phyloP scores from a whole-genome alignment of 1,140 invertebrate species.

The Agrypnia vestita region DNA sequence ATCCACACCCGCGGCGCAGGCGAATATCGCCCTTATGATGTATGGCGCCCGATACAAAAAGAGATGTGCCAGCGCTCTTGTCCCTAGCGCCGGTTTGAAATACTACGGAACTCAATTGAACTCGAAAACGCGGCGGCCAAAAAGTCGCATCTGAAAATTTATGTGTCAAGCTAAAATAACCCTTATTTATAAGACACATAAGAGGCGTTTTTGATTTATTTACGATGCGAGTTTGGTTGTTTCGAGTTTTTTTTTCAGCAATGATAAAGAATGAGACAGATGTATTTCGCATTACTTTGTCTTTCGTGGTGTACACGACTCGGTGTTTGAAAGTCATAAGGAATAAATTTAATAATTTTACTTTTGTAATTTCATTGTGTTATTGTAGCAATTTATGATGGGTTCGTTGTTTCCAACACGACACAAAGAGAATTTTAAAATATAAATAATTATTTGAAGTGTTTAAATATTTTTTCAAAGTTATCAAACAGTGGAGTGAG shows the following conservation, averaged over 20 bases:
- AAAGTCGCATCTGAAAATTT: not conserved
- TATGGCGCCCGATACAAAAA: not conserved
- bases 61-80: too few relatives aligned
- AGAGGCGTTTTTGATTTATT: not conserved
- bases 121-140: conserved; percentile 1
- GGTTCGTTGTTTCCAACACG: too few relatives aligned
- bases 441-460: too few relatives aligned
- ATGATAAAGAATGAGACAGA: conserved; percentile 24
- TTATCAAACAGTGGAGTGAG: too few relatives aligned
- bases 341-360: conserved; percentile 21
- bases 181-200: not conserved
- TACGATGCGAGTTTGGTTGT: not conserved
- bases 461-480: too few relatives aligned
- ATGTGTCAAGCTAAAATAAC: not conserved
- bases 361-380: not conserved
- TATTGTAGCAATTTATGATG: too few relatives aligned
- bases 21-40: not conserved
- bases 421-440: too few relatives aligned
- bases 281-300: conserved; percentile 40
- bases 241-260: not conserved
- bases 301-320: conserved; percentile 13
- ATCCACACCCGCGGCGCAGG: not conserved
- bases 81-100: not conserved
- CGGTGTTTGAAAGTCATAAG: conserved; percentile 35
- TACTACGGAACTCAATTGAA: conserved; percentile 26